phyloP scores from a whole-genome alignment of 2,888 invertebrate species.

The Tachystola acroxantha region DNA sequence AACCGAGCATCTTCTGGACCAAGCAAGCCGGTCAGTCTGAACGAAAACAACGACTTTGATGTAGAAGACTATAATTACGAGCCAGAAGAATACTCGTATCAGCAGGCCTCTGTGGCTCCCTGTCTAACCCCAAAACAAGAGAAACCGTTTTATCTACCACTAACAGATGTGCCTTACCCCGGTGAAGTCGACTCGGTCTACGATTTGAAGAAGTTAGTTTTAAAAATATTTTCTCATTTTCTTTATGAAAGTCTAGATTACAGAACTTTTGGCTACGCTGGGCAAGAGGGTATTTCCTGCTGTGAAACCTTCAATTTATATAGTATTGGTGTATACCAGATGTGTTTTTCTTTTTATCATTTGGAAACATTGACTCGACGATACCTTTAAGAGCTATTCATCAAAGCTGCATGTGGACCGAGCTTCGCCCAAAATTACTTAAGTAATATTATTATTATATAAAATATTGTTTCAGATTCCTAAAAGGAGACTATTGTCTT shows the following conservation, averaged over 20 bases:
- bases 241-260: no score
- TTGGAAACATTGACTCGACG: no score
- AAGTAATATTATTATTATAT: no score
- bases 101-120: conserved; percentile 24
- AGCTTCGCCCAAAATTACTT: no score
- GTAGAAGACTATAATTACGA: conserved; percentile 43
- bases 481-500: conserved; percentile 57
- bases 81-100: conserved; percentile 39
- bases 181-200: conserved; percentile 55
- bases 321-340: no score
- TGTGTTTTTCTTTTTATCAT: no score
- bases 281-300: no score
- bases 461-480: conserved; percentile 39
- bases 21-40: conserved; percentile 13
- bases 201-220: conserved; percentile 52
- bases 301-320: no score
- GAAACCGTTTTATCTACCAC: conserved; percentile 45
- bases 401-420: no score
- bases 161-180: conserved; percentile 60
- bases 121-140: conserved; percentile 32
- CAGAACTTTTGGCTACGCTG: no score
- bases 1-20: conserved; percentile 13
- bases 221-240: background rate
- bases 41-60: conserved; percentile 49
- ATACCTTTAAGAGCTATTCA: no score